These are phyloP conservation scores for Montipora foliosa DNA, from an alignment of 64 coral and sea anemone genomes.

Conservation along the genomic window DNA sequence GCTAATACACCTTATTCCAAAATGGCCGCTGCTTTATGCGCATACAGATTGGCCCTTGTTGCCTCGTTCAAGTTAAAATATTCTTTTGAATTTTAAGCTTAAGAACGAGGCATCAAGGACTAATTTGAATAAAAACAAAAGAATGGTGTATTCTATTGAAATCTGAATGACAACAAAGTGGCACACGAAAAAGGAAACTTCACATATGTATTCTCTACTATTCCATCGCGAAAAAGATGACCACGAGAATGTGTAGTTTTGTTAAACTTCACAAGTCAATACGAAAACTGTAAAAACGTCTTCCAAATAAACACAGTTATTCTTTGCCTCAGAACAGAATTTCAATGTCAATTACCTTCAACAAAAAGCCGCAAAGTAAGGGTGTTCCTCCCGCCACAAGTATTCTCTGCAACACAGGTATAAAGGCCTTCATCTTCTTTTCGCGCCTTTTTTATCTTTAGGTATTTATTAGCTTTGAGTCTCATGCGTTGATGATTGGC, in stretches of 20 bases:
- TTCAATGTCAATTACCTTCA: slow-evolving; percentile 41
- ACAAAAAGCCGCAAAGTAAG: slow-evolving; percentile 52
- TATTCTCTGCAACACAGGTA: slow-evolving; percentile 67
- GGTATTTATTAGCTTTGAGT: slow-evolving; percentile 60
- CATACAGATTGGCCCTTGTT: no score
- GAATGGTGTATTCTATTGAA: not conserved
- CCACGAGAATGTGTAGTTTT: no score
- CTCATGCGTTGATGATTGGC: slow-evolving; percentile 53
- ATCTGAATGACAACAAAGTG: not conserved
- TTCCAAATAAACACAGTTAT: no score
- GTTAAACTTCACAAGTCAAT: no score
- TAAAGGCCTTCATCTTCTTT: slow-evolving; percentile 71
- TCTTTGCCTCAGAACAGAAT: not conserved
- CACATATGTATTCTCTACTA: not conserved
- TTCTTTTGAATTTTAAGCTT: no score
- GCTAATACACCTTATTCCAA: not conserved
- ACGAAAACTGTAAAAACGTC: no score
- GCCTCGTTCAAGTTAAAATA: no score
- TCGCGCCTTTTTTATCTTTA: slow-evolving; percentile 57
- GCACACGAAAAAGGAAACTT: not conserved
- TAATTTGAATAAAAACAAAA: no score
- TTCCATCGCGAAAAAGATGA: no score
- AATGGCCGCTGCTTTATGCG: not conserved
- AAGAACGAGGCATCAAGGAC: no score
- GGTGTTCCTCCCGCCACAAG: slow-evolving; percentile 36